phyloP scores from a whole-genome alignment of 2,113 vertebrate species.

The Atlantisia rogersi region DNA sequence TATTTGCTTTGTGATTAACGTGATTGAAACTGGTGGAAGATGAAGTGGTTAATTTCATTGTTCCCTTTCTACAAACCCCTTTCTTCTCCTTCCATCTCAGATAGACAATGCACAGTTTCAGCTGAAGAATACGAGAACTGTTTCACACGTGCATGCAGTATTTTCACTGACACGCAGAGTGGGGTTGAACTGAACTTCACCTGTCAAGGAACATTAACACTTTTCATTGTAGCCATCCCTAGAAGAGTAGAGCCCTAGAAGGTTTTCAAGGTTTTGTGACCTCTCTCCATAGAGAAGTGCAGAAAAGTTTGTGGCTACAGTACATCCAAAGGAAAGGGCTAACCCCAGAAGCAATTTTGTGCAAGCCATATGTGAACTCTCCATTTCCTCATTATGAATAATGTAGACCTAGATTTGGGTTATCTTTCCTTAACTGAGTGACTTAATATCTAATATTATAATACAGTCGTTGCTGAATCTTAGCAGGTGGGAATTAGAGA shows the following conservation, averaged over 20 bases:
- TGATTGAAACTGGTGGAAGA: background rate
- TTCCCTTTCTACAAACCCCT: background rate
- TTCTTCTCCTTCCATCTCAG: background rate
- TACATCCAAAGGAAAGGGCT: background rate
- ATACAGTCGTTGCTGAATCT: background rate
- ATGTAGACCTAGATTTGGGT: background rate
- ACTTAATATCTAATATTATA: background rate
- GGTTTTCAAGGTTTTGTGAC: background rate
- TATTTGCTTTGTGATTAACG: background rate
- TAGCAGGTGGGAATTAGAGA: background rate
- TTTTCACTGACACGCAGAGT: background rate
- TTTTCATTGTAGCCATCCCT: background rate
- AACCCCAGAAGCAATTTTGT: background rate
- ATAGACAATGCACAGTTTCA: background rate
- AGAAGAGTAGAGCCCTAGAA: background rate
- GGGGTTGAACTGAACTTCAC: background rate
- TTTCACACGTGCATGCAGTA: accelerated
- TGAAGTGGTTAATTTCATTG: background rate
- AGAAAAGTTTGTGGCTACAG: background rate
- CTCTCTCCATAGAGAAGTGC: background rate
- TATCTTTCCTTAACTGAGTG: background rate
- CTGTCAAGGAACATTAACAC: background rate
- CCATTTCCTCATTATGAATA: background rate
- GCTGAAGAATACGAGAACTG: background rate
- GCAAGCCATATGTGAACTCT: background rate